These are phyloP conservation scores for Amphibalanus amphitrite DNA, from an alignment of 1,140 invertebrate species.

Conservation along the genomic window DNA sequence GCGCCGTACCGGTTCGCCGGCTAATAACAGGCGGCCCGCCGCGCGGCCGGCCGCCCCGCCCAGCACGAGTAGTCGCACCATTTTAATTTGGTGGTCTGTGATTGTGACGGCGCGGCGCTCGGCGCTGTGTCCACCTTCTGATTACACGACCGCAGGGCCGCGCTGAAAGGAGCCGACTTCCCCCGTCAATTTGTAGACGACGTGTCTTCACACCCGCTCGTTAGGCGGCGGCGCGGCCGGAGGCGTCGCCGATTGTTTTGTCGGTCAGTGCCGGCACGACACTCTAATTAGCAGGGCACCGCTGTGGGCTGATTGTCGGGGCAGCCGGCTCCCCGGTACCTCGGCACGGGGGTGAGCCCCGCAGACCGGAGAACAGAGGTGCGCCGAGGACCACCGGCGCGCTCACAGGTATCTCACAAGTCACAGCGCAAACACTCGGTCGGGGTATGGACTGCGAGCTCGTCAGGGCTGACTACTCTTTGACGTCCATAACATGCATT, in stretches of 20 bases:
- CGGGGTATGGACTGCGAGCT: too few relatives aligned
- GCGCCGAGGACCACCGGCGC: too few relatives aligned
- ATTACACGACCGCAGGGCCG: not conserved
- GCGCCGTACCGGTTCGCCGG: too few relatives aligned
- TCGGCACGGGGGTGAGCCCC: too few relatives aligned
- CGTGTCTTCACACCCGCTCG: slow-evolving; percentile 1
- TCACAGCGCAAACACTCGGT: too few relatives aligned
- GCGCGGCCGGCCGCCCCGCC: too few relatives aligned
- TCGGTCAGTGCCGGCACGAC: not conserved
- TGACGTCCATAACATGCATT: too few relatives aligned
- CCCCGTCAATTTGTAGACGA: slow-evolving; percentile 1
- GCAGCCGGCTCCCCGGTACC: too few relatives aligned
- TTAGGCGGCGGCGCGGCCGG: not conserved
- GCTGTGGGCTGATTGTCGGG: not conserved
- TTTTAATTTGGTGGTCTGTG: not conserved
- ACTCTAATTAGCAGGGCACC: not conserved
- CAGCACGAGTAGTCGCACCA: not conserved
- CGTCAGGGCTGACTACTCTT: too few relatives aligned
- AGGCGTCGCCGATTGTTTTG: not conserved
- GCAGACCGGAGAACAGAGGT: too few relatives aligned
- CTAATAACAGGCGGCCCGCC: too few relatives aligned
- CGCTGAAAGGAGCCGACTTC: slow-evolving; percentile 1
- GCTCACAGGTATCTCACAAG: too few relatives aligned
- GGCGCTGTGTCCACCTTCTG: not conserved
- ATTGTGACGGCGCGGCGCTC: not conserved